Base-by-base conservation (phyloP, 2,888 invertebrate genomes). In the Ichneumon xanthorius region DNA sequence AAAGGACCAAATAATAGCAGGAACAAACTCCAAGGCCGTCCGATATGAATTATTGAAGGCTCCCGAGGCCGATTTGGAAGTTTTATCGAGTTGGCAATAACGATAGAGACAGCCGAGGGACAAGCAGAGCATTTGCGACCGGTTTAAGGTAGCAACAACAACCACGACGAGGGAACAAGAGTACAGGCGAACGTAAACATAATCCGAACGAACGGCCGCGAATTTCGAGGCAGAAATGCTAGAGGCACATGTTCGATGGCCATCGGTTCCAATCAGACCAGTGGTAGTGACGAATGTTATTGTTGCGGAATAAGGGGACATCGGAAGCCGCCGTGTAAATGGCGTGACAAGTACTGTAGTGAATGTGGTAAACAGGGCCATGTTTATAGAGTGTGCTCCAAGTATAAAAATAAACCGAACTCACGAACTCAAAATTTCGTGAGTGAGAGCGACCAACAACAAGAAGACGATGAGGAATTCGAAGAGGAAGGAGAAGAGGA, bases 291-390 rank as follows among this genome's bases (percentile, higher is more conserved):
- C 22, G 61, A 61, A 61, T 61, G 61, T 26, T 61, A 61, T 61
- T 61, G 61, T 26, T 22, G 61, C 22, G 26, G 61, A 61, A 61
- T 61, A 61, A 61, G 30, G 11, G 61, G 61, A 9, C 61, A 61
- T 61, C 19, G 61, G 6, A 33, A 63, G 30, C 30, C 30, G 9
- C 30, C 53, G 48, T 80, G 72, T 40, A 30, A 61, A n/a, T 40
- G 61, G n/a, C 19, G 63, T 1, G 61, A 71, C 6, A 72, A 80
- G 40, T 80, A 48, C 14, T 80, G 72, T 50, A 80, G 80, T 22
- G 80, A 80, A 4, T 80, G 80, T 65, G 72, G 80, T 1, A 16
- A 80, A 50, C 40, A 72, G n/a, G 80, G 80, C 7, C 80, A 72
- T 33, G 63, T 80, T 1, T 79, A 30, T 11, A 70, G 45, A 61